phyloP scores from a whole-genome alignment of 2,888 invertebrate species.

The Andrena camellia region DNA sequence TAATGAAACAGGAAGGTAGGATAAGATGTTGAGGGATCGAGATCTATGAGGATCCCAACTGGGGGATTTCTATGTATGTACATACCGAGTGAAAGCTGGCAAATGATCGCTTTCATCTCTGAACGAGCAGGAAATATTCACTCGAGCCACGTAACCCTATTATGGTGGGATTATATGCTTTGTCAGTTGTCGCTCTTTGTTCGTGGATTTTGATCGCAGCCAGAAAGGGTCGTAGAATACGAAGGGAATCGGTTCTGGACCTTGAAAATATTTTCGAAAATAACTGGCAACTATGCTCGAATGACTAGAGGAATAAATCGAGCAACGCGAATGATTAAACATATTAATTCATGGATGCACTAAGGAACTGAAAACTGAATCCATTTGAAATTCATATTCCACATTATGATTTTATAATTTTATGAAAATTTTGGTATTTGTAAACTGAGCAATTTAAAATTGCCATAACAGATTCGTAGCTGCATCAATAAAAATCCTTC shows the following conservation, averaged over 20 bases:
- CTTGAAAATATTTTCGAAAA: constrained; percentile 24
- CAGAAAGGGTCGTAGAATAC: constrained; percentile 9
- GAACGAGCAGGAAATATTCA: constrained; percentile 47
- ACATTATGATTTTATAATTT: not conserved
- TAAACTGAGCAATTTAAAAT: too few relatives aligned
- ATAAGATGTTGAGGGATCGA: not conserved
- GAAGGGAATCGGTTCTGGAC: not conserved
- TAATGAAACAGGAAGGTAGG: not conserved
- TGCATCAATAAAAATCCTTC: too few relatives aligned
- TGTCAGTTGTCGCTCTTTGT: constrained; percentile 43
- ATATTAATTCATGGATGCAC: not conserved
- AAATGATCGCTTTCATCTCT: constrained; percentile 30
- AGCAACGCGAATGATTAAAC: not conserved
- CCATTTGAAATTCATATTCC: not conserved
- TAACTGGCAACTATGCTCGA: not conserved
- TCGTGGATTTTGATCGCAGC: constrained; percentile 38
- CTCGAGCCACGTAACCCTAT: constrained; percentile 41
- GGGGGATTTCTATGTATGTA: constrained; percentile 12
- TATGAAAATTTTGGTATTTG: too few relatives aligned
- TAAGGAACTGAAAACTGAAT: too few relatives aligned
- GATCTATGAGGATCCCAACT: not conserved
- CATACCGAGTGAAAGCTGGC: constrained; percentile 18
- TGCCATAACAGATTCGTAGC: too few relatives aligned
- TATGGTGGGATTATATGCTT: constrained; percentile 42
- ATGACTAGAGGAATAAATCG: not conserved